phyloP scores from a whole-genome alignment of 2,797 vertebrate genomes.

The Rhinoraja longicauda region DNA sequence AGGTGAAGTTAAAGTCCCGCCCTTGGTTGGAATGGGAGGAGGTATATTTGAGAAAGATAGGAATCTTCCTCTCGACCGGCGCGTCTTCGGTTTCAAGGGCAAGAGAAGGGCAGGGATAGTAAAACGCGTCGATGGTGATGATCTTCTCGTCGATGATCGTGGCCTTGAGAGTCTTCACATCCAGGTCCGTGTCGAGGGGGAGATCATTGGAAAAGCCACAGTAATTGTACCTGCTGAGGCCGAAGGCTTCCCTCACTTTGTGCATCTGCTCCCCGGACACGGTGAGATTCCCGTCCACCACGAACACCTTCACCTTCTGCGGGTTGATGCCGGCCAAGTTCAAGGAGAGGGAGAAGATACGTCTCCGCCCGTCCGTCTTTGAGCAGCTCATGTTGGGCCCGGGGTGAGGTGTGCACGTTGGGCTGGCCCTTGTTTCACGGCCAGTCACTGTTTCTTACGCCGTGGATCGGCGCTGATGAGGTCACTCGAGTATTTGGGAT shows the following conservation, averaged over 20 bases:
- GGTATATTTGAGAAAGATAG: slow-evolving; percentile 21
- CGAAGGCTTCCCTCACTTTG: slow-evolving; percentile 9
- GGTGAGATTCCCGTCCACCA: background rate
- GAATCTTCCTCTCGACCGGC: background rate
- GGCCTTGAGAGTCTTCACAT: background rate
- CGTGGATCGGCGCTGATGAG: background rate
- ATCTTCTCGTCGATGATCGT: slow-evolving; percentile 25
- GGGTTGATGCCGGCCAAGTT: slow-evolving; percentile 4
- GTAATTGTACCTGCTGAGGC: slow-evolving; percentile 27
- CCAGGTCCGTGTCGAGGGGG: background rate
- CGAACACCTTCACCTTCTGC: background rate
- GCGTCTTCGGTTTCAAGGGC: background rate
- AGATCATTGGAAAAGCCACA: slow-evolving; percentile 19
- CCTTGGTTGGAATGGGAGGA: background rate
- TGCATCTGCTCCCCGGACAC: slow-evolving; percentile 17
- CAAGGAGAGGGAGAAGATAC: background rate
- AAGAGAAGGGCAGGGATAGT: background rate
- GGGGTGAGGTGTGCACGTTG: background rate
- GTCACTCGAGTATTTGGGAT: background rate
- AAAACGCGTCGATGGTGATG: slow-evolving; percentile 10
- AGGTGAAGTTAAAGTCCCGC: background rate
- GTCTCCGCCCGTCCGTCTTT: too few species aligned
- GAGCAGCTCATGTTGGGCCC: background rate
- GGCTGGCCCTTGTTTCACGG: too few species aligned
- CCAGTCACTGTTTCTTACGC: background rate